Base-by-base conservation (phyloP, 2,888 invertebrate species). In the Sesia apiformis region DNA sequence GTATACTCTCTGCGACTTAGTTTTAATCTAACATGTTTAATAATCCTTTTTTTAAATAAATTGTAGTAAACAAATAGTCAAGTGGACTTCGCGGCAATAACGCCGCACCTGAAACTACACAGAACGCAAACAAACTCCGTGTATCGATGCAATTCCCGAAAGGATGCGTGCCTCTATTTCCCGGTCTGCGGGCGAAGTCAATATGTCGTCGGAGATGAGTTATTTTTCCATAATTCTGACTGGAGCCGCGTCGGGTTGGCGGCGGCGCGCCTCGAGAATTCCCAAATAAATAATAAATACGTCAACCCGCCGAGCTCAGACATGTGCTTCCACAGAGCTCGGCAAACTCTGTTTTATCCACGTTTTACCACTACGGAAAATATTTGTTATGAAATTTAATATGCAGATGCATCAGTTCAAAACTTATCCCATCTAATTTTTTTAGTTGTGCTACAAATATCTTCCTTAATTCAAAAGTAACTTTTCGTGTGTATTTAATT, bases 271-370 rank as follows among this genome's bases (percentile, higher is more conserved):
- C 70, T 58, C 66, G 72, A 69, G 81, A 78, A 86, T 84, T 86
- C 84, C 84, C 87, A 84, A 87, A 88, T 86, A 88, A 86, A 87
- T 88, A 88, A 88, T 88, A 88, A 87, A 88, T 88, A 83, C 76
- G 76, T 82, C 85, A 79, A 70, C 70, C 63, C 56, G 52, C 53
- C 58, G 63, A 63, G 66, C 63, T 57, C 63, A 65, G 69, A 67
- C 67, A 60, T 60, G 64, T 53, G 51, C 62, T 53, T 49, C 52
- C 59, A 66, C 63, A 67, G 69, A 73, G 69, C 63, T 67, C 64
- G 65, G 67, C 58, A 66, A 69, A 70, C 63, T 58, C 62, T 56
- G 63, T 54, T 61, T 69, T 59, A 8, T 23, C 46, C 58, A 61
- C 56, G 63, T 54, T 61, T 69, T 59, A 8, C 46, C 46, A n/a